Base-by-base conservation (phyloP, 2,113 vertebrate species). In the Myotis yumanensis region DNA sequence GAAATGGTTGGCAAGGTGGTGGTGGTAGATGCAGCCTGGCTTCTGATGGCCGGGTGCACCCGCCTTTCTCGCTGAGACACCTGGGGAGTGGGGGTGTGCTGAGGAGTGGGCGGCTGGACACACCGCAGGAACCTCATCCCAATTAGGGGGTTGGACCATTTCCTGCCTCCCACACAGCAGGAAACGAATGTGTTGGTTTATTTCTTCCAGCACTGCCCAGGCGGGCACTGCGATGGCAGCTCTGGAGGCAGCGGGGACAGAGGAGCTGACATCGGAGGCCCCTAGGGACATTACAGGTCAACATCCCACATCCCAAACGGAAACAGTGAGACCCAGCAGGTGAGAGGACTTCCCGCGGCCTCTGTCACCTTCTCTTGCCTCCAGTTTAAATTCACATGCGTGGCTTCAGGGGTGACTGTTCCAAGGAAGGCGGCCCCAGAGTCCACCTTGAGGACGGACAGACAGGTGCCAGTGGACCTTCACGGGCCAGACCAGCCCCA, bases 81-180 rank as follows among this genome's bases (percentile, higher is more conserved):
- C 94, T 90, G 90, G 54, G 23, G 52, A 22, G 32, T 4, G 16
- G 88, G 87, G 25, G 20, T 3, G 68, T 69, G 35, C 86, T 23
- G 72, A 51, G 46, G 30, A 69, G 52, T 51, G 85, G 90, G 81
- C 9, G 15, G 85, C 57, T 32, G 84, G 64, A 81, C 35, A 87
- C 14, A 16, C 90, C 20, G 0, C 94, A 90, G 64, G 59, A 92
- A 88, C 71, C 86, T 93, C 95, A 77, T 59, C 11, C 43, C 89
- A 94, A 85, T 73, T 66, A 90, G 54, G 77, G 71, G 81, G 20
- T 48, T 40, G 51, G 82, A 40, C 91, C 94, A 46, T 59, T 94
- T 96, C 96, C 96, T 97, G 94, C 79, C 93, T 90, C 96, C 95
- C 77, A 95, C 96, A 32, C 62, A 48, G 68, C 71, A 84, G 92